Conservation (phyloP, 1,140 invertebrate species). For the Panulirus ornatus region DNA sequence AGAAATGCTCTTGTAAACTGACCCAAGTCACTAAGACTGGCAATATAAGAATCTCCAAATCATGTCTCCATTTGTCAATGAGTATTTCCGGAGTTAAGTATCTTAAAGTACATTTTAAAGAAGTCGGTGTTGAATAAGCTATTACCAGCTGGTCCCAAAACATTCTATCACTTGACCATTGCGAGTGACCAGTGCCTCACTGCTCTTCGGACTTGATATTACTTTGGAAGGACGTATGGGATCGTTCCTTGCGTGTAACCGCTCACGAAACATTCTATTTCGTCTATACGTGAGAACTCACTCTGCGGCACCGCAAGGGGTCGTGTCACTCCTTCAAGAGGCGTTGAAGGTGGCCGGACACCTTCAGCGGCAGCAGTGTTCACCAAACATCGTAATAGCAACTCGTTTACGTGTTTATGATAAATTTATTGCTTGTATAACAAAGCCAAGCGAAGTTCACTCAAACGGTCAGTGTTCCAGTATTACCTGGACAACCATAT, state of each 20-base stretch:
- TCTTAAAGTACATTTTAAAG: too few relatives aligned
- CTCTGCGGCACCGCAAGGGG: background rate
- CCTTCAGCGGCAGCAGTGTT: slow-evolving; percentile 41
- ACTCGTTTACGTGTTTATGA: slow-evolving; percentile 68
- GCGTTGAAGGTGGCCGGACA: background rate
- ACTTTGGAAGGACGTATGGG: too few relatives aligned
- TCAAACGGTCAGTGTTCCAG: slow-evolving; percentile 31
- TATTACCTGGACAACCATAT: slow-evolving; percentile 62
- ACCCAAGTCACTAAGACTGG: too few relatives aligned
- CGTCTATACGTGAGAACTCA: background rate
- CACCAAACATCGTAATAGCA: slow-evolving; percentile 67
- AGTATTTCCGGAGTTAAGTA: too few relatives aligned
- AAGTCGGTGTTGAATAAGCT: too few relatives aligned
- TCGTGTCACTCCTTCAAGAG: background rate
- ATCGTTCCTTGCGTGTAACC: background rate
- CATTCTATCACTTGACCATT: too few relatives aligned
- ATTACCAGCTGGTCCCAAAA: too few relatives aligned
- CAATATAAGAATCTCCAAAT: too few relatives aligned
- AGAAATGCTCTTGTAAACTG: too few relatives aligned
- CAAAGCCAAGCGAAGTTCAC: slow-evolving; percentile 41
- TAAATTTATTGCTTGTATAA: slow-evolving; percentile 74
- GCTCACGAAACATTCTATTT: slow-evolving; percentile 39
- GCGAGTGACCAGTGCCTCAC: too few relatives aligned
- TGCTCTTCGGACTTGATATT: too few relatives aligned
- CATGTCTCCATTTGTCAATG: too few relatives aligned